Evolutionary conservation across 2,113 vertebrate species (phyloP).

Genomic region (Bubo bubo): DNA sequence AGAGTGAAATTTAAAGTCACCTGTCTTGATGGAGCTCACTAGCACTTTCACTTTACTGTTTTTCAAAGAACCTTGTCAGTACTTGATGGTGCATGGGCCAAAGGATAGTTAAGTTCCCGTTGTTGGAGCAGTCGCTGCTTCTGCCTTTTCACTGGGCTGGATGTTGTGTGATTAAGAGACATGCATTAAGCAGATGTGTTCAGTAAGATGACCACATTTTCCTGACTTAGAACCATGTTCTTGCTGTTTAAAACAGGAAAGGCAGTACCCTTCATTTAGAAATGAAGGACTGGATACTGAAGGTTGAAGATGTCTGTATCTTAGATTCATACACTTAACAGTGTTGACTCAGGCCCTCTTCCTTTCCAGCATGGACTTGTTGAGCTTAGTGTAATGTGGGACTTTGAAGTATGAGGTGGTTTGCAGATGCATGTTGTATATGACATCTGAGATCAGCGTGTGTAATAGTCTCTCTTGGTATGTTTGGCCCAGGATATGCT

Average conservation of each 20-base stretch:
- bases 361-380: neutral
- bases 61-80: neutral
- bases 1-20: neutral
- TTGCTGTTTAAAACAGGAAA: neutral
- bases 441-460: constrained; percentile 6
- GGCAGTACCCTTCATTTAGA: neutral
- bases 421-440: constrained; percentile 1
- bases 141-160: neutral
- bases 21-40: neutral
- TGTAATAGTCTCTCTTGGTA: constrained; percentile 31
- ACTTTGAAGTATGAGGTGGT: constrained; percentile 12
- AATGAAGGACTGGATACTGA: neutral
- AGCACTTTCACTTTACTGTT: neutral
- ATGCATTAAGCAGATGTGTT: fast-evolving
- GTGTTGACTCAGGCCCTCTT: neutral
- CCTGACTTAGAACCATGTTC: neutral
- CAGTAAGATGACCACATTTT: neutral
- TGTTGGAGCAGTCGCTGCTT: neutral
- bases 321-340: neutral
- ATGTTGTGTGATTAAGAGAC: neutral
- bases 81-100: neutral
- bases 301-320: neutral
- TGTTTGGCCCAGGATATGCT: constrained; percentile 8
- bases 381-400: neutral
- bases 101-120: neutral